phyloP scores from a whole-genome alignment of 2,888 invertebrate species.

The Lucinisca nassula region DNA sequence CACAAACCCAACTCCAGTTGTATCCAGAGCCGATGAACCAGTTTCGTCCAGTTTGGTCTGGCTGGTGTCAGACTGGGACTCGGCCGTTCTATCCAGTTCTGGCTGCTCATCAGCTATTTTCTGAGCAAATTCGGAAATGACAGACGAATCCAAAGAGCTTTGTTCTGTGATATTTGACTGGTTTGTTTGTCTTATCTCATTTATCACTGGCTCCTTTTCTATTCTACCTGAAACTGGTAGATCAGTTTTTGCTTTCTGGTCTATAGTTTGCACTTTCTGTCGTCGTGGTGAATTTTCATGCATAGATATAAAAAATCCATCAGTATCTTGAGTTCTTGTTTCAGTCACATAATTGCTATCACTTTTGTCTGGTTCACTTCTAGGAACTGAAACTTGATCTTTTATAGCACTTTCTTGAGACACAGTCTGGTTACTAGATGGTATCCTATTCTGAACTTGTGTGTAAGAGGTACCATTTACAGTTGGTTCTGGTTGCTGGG shows the following conservation, averaged over 20 bases:
- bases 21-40: slow-evolving; percentile 28
- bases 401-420: neutral
- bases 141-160: slow-evolving; percentile 55
- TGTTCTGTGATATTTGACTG: neutral
- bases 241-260: slow-evolving; percentile 29
- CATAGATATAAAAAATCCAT: slow-evolving; percentile 96
- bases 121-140: slow-evolving; percentile 62
- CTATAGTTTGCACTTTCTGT: slow-evolving; percentile 30
- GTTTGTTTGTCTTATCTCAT: neutral
- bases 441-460: neutral
- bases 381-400: neutral
- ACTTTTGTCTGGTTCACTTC: slow-evolving; percentile 18
- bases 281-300: slow-evolving; percentile 91
- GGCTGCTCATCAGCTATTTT: slow-evolving; percentile 29
- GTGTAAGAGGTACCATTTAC: neutral
- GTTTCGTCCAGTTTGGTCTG: slow-evolving; percentile 15
- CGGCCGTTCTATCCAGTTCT: neutral
- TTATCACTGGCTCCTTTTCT: neutral
- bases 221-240: neutral
- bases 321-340: slow-evolving; percentile 64
- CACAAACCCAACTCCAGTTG: slow-evolving; percentile 88
- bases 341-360: slow-evolving; percentile 13
- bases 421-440: slow-evolving; percentile 18
- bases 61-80: neutral
- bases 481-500: slow-evolving; percentile 16